These are phyloP conservation scores for Diaperis boleti DNA, from an alignment of 2,888 invertebrate genomes.

Conservation along the genomic window DNA sequence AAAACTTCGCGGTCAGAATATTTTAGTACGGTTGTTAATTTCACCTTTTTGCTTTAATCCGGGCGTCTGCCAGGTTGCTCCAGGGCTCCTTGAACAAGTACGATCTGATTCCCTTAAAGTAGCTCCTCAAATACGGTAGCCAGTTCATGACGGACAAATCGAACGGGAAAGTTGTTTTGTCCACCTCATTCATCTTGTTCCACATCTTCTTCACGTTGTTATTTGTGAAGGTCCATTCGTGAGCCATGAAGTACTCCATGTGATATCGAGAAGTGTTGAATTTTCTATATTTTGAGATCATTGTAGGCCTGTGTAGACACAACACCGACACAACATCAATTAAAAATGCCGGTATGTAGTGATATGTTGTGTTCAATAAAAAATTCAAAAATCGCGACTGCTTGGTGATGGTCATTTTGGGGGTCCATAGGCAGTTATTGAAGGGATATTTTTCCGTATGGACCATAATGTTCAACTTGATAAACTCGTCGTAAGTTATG, in stretches of 20 bases:
- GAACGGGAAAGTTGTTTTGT: conserved; percentile 76
- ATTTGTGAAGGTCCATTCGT: conserved; percentile 75
- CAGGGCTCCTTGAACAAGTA: conserved; percentile 84
- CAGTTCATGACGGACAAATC: conserved; percentile 80
- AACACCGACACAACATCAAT: conserved; percentile 19
- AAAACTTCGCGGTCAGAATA: background rate
- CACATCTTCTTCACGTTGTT: conserved; percentile 73
- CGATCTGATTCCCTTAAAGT: conserved; percentile 79
- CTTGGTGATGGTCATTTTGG: conserved; percentile 61
- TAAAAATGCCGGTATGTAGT: conserved; percentile 6
- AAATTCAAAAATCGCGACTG: conserved; percentile 1
- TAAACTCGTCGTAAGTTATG: conserved; percentile 83
- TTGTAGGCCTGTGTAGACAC: conserved; percentile 76
- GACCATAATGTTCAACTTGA: conserved; percentile 2
- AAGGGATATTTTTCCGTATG: background rate
- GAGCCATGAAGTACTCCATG: background rate
- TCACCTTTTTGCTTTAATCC: conserved; percentile 15
- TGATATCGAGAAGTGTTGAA: background rate
- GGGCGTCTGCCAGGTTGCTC: conserved; percentile 67
- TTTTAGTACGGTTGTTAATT: background rate
- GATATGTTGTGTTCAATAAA: conserved; percentile 21
- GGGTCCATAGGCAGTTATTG: conserved; percentile 40
- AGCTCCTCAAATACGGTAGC: conserved; percentile 76
- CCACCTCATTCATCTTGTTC: conserved; percentile 67
- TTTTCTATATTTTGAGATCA: conserved; percentile 70